Evolutionary conservation across 2,888 invertebrate genomes (phyloP).

Genomic region (Cheilosia vulpina): DNA sequence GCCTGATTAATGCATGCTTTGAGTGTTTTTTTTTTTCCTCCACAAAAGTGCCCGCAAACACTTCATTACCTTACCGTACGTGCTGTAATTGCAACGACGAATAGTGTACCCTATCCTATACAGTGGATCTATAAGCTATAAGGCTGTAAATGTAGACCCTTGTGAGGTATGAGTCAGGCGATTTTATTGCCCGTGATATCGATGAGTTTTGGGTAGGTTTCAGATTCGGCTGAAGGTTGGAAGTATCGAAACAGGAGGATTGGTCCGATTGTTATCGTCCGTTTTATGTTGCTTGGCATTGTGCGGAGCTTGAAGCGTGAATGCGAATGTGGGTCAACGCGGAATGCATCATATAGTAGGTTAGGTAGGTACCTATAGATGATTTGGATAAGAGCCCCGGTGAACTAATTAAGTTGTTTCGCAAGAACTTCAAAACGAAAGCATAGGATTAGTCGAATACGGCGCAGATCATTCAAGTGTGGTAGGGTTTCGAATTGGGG

Average conservation of each 20-base stretch:
- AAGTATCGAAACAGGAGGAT: conserved; percentile 66
- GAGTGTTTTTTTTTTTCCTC: conserved; percentile 27
- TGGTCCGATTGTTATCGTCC: conserved; percentile 66
- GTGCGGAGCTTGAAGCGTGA: conserved; percentile 5
- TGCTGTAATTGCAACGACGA: conserved; percentile 64
- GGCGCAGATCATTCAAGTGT: no score
- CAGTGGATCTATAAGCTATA: no score
- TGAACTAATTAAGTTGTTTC: neutral
- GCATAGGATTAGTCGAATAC: neutral
- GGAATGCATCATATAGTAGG: conserved; percentile 1
- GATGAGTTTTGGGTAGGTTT: conserved; percentile 70
- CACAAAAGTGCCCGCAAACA: conserved; percentile 59
- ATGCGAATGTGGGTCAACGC: conserved; percentile 50
- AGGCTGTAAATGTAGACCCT: conserved; percentile 21
- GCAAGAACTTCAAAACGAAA: neutral
- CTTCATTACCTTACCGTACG: conserved; percentile 71
- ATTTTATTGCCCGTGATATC: conserved; percentile 57
- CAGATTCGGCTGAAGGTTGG: conserved; percentile 47
- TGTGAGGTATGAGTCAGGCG: conserved; percentile 58
- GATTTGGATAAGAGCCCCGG: neutral
- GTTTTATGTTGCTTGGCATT: conserved; percentile 33
- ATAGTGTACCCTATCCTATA: neutral
- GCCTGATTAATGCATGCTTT: conserved; percentile 72
- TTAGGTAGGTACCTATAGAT: neutral
- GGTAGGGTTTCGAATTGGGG: neutral